A percentile compares a stretch with the other conserved stretches of the same genome.
phyloP scores from a whole-genome alignment of 2,888 invertebrate genomes.

The Thera obeliscata region DNA sequence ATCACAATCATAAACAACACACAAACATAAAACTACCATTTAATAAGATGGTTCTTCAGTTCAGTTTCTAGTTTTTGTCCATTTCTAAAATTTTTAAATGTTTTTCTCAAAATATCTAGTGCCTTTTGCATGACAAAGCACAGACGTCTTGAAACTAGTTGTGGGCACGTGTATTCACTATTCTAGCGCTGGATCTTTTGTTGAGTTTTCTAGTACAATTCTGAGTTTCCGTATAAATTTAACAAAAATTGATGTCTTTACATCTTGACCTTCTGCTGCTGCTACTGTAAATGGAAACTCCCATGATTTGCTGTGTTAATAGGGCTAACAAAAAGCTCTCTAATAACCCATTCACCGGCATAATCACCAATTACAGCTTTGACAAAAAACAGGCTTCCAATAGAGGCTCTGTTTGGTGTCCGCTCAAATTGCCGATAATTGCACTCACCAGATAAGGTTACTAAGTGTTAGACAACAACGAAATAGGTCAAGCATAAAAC shows the following conservation, averaged over 20 bases:
- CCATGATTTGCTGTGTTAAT: neutral
- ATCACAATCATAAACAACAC: no score
- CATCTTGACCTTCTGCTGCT: neutral
- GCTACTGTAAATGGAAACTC: neutral
- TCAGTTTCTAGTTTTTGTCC: no score
- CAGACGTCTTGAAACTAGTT: no score
- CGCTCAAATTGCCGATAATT: constrained; percentile 47
- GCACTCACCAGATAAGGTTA: constrained; percentile 50
- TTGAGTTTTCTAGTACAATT: no score
- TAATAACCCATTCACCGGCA: constrained; percentile 8
- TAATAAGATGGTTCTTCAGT: no score
- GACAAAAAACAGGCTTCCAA: constrained; percentile 24
- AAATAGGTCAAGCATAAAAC: constrained; percentile 52
- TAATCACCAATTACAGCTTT: constrained; percentile 25
- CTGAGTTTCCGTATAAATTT: no score
- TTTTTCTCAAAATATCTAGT: no score
- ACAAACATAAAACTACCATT: no score
- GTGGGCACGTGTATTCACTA: no score
- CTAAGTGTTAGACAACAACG: constrained; percentile 51
- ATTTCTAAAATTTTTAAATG: no score
- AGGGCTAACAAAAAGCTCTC: neutral
- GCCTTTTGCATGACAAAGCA: no score
- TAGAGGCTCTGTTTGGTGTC: constrained; percentile 33
- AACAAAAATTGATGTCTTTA: neutral
- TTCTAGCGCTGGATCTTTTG: no score